Base-by-base conservation (phyloP, 2,888 invertebrate species). In the Sepiola atlantica region DNA sequence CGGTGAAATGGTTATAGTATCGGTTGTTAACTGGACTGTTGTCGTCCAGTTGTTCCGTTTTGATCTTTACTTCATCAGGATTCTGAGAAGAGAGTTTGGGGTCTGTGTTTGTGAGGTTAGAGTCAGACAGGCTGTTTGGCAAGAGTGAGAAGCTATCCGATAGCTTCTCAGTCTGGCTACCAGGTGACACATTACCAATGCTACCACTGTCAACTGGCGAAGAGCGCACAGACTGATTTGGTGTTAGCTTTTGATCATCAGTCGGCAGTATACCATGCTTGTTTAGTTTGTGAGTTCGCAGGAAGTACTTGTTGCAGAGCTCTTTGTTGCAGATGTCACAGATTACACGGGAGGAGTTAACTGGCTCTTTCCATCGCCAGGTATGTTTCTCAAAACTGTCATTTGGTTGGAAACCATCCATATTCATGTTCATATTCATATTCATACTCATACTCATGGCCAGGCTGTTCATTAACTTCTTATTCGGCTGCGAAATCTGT, bases 311-410 rank as follows among this genome's bases (percentile, higher is more conserved):
- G 95, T 97, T 97, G 95, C 97, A 97, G 94, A 97, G 96, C 95
- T 97, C 97, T 95, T 97, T 97, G 96, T 97, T 97, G 95, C 97
- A 97, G 94, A 97, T 95, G 35, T 97, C 97, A 95, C 97, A 97
- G 55, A 96, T 96, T 35, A 97, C 97, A 20, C 97, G 95, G 55
- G 96, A 96, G 0, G 96, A 96, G 95, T 97, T 97, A 77, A 96
- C 96, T 28, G 97, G 97, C 95, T 97, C 97, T 95, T 97, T 97
- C 97, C 97, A 97, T 94, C 96, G 95, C 96, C 96, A 96, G 16
- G 96, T 95, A 61, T 95, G 95, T 90, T 96, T 96, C 92, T 96
- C 96, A 94, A 94, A 95, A n/a, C 95, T 94, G 45, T 95, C 96
- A 57, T 95, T 95, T 18, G 61, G 57, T 35, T 90, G 45, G 35